Evolutionary conservation across 2,888 invertebrate species (phyloP), one percentile per base, ranked within the genome.

Genomic region (Boloria euphrosyne): DNA sequence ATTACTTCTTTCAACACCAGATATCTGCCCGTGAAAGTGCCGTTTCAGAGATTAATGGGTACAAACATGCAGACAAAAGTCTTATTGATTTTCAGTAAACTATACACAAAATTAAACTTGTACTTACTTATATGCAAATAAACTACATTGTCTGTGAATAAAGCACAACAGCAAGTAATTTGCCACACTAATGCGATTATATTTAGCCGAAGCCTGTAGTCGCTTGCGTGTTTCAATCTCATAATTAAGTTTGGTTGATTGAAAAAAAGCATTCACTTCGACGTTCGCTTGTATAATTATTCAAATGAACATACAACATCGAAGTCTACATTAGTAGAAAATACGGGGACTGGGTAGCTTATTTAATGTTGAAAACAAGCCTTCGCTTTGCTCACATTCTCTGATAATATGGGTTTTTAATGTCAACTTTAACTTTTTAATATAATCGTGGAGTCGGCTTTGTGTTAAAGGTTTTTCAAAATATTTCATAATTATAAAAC

Each of bases 201-300:
- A 44, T 44, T 47, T 47, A 58, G 47, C 16, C 31, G 16, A 31
- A 49, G 46, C 46, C 16, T 46, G 16, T 27, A 49, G 47, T 46
- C 63, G 43, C 16, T 64, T 44, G 63, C 63, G 57, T 64, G 63
- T 22, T 31, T 44, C 27, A 27, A 43, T 51, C 38, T n/a, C 63
- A 64, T 64, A 50, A 51, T 57, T 57, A 51, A 44, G 16, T 64
- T 46, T 57, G 44, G 27, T 57, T 57, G 50, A 51, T 64, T 57
- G 57, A 51, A 57, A 64, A n/a, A 59, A 64, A 64, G 14, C 49
- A 47, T 59, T 44, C 31, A 16, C 31, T 47, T 14, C 13, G 16
- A 4, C 31, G 27, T 16, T 17, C 31, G 16, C 16, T 47, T 55
- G 18, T 44, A 10, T 44, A 55, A 22, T 38, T 38, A 38, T 44